phyloP scores from a whole-genome alignment of 2,113 vertebrate species.

The Ailuropoda melanoleuca region DNA sequence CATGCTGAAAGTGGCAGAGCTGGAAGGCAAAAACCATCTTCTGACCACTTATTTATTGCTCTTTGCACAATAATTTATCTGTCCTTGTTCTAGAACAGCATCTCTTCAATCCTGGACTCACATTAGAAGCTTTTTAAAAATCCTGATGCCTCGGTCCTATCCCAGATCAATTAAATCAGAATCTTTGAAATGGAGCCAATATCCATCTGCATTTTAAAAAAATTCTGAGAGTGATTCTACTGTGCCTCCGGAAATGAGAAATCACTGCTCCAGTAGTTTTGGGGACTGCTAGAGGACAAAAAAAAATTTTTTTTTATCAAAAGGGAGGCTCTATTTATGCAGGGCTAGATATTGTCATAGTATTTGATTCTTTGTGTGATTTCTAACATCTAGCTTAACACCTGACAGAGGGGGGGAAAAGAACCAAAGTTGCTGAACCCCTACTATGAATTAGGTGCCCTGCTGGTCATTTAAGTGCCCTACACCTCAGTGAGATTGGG shows the following conservation, averaged over 20 bases:
- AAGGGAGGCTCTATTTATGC: not conserved
- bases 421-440: not conserved
- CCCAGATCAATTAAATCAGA: not conserved
- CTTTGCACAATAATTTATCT: not conserved
- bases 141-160: not conserved
- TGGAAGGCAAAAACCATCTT: not conserved
- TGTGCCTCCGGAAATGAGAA: not conserved
- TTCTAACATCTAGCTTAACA: not conserved
- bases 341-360: not conserved
- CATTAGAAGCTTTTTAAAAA: constrained; percentile 31
- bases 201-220: not conserved
- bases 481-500: not conserved
- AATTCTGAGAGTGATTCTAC: not conserved
- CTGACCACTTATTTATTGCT: not conserved
- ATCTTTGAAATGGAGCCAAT: not conserved
- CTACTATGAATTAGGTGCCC: not conserved
- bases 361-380: not conserved
- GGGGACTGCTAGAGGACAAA: not conserved
- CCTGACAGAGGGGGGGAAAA: not conserved
- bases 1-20: not conserved
- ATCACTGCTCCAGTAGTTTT: not conserved
- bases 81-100: not conserved
- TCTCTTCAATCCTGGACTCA: not conserved
- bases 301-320: not conserved
- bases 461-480: not conserved